A percentile compares a stretch with the other conserved stretches of the same genome.
These are phyloP conservation scores for Urosaurus nigricauda DNA, from an alignment of 2,797 vertebrate species.

Conservation along the genomic window DNA sequence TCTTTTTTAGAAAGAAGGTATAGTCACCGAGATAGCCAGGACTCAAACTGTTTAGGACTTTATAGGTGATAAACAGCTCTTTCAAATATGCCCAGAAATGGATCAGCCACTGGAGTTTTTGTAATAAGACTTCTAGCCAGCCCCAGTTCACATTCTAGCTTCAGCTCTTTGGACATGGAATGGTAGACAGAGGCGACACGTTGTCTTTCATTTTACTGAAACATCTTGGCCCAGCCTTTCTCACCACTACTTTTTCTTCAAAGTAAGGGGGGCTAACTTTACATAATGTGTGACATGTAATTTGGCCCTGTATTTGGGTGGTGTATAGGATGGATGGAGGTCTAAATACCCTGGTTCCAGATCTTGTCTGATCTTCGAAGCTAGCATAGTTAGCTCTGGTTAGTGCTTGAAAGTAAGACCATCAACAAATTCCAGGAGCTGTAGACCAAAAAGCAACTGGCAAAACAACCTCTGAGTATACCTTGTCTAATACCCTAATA, in stretches of 20 bases:
- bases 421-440: too few relatives aligned
- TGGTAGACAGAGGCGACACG: neutral
- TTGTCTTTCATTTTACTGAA: neutral
- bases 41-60: neutral
- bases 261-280: too few relatives aligned
- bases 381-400: too few relatives aligned
- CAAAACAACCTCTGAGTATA: too few relatives aligned
- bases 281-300: neutral
- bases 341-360: neutral
- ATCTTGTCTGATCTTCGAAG: too few relatives aligned
- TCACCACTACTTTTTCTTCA: neutral
- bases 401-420: too few relatives aligned
- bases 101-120: too few relatives aligned
- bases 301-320: neutral
- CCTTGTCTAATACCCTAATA: too few relatives aligned
- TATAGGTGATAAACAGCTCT: neutral
- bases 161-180: neutral
- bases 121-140: too few relatives aligned
- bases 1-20: neutral
- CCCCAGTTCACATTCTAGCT: neutral
- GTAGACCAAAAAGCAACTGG: too few relatives aligned
- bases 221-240: neutral
- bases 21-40: neutral
- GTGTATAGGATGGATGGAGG: neutral
- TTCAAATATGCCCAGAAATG: neutral